Evolutionary conservation across 2,888 invertebrate species (phyloP).

Genomic region (Eustalomyia histrio): DNA sequence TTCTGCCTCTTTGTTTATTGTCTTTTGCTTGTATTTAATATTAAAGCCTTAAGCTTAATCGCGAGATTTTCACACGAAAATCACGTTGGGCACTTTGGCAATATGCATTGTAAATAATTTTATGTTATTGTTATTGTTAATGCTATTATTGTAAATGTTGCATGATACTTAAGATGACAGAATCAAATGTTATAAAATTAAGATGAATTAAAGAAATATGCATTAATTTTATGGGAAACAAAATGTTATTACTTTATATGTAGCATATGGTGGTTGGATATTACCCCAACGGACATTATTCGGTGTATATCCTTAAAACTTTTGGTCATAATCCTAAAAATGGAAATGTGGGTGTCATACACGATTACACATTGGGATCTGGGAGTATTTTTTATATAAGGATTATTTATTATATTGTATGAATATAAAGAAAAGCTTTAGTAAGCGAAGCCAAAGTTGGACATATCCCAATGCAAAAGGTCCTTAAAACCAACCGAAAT

Average conservation of each 20-base stretch:
- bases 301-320: too few species aligned
- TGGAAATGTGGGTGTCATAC: too few species aligned
- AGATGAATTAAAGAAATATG: conserved; percentile 52
- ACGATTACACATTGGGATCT: too few species aligned
- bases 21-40: conserved; percentile 65
- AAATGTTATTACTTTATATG: neutral
- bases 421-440: too few species aligned
- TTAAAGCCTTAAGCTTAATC: conserved; percentile 71
- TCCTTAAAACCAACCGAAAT: too few species aligned
- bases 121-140: conserved; percentile 53
- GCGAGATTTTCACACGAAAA: conserved; percentile 78
- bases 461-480: too few species aligned
- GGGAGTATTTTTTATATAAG: too few species aligned
- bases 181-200: conserved; percentile 55
- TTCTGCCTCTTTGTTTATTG: conserved; percentile 54
- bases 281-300: too few species aligned
- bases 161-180: conserved; percentile 58
- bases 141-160: conserved; percentile 54
- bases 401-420: too few species aligned
- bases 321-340: too few species aligned
- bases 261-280: too few species aligned
- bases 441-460: too few species aligned
- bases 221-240: conserved; percentile 50
- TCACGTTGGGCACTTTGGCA: conserved; percentile 71
- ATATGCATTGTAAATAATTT: conserved; percentile 55